Evolutionary conservation across 1,140 invertebrate species (phyloP).

Genomic region (Ridgeia piscesae): DNA sequence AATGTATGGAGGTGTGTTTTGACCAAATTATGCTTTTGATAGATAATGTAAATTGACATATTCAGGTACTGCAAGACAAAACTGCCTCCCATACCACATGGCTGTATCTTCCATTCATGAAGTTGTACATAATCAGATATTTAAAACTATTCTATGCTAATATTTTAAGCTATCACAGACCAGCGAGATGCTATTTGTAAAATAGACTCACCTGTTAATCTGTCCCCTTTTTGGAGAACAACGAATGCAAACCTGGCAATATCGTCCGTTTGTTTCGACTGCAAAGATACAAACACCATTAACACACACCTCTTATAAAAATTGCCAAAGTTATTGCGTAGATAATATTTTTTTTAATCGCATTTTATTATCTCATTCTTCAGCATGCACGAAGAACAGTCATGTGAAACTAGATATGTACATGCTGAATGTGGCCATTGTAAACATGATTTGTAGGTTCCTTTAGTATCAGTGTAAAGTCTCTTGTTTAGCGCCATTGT

Average conservation of each 20-base stretch:
- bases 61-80: no score
- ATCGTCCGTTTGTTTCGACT: background rate
- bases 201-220: conserved; percentile 42
- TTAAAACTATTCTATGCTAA: no score
- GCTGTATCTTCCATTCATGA: no score
- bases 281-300: conserved; percentile 32
- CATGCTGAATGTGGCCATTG: background rate
- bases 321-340: background rate
- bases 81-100: no score
- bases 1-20: no score
- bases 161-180: no score
- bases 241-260: conserved; percentile 53
- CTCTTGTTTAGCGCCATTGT: no score
- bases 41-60: no score
- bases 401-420: background rate
- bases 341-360: background rate
- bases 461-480: background rate
- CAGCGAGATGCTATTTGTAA: background rate
- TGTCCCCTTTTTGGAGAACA: conserved; percentile 75
- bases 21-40: no score
- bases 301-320: conserved; percentile 66
- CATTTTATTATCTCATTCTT: background rate
- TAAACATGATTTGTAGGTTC: background rate
- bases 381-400: background rate
- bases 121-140: no score